A percentile compares a stretch with the other conserved stretches of the same genome.
Evolutionary conservation across 1,140 invertebrate genomes (phyloP).

Genomic region (Mactra quadrangularis): DNA sequence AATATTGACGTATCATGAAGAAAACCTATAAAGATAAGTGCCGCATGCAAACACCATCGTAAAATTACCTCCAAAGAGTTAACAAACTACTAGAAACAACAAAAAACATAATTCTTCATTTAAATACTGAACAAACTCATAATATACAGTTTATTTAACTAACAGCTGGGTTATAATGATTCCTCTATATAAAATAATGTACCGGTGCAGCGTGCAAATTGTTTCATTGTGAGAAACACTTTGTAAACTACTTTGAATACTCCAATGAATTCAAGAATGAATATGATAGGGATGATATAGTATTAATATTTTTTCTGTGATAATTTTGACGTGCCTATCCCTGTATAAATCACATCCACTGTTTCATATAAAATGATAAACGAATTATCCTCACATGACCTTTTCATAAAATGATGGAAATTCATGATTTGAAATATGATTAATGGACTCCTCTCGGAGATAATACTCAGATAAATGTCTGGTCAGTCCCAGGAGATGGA

Average conservation of each 20-base stretch:
- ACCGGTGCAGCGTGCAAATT: conserved; percentile 19
- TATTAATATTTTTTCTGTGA: conserved; percentile 47
- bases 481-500: background rate
- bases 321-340: conserved; percentile 5
- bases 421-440: conserved; percentile 43
- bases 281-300: background rate
- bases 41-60: too few species aligned
- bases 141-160: too few species aligned
- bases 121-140: too few species aligned
- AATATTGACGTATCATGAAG: too few species aligned
- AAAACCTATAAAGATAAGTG: too few species aligned
- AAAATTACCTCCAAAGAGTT: too few species aligned
- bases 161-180: too few species aligned
- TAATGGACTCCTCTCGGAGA: conserved; percentile 35
- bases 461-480: conserved; percentile 41
- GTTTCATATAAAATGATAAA: conserved; percentile 59
- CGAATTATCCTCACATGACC: conserved; percentile 61
- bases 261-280: background rate
- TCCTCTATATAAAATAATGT: too few species aligned
- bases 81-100: too few species aligned
- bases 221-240: background rate
- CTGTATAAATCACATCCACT: conserved; percentile 31
- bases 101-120: too few species aligned
- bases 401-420: conserved; percentile 54
- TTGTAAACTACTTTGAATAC: too few species aligned